Conservation (phyloP, 2,888 invertebrate species). For the Eremobia ochroleuca region DNA sequence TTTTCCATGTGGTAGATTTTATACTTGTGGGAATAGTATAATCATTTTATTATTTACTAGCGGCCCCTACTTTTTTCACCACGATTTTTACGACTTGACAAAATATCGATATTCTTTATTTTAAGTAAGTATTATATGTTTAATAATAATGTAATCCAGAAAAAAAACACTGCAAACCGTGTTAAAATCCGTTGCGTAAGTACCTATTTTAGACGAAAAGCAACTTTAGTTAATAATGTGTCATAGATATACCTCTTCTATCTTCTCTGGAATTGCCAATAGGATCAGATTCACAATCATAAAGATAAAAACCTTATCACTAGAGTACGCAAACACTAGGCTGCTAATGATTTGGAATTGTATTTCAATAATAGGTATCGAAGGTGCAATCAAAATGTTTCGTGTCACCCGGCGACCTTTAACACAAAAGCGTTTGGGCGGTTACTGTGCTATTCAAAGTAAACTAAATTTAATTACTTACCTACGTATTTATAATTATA, state of each 20-base stretch:
- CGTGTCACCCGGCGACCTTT: conserved; percentile 1
- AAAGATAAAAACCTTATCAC: conserved; percentile 24
- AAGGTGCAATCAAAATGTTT: conserved; percentile 5
- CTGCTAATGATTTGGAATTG: background rate
- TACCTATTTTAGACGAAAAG: too few relatives aligned
- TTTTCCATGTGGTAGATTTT: conserved; percentile 3
- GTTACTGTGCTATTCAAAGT: conserved; percentile 3
- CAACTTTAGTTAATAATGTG: background rate
- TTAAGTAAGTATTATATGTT: background rate
- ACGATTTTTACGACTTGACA: background rate
- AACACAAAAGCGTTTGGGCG: background rate
- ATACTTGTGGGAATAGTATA: background rate
- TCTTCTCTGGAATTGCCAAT: background rate
- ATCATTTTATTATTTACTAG: background rate
- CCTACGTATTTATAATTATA: background rate
- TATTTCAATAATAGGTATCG: background rate
- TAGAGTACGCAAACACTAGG: background rate
- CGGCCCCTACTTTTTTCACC: background rate
- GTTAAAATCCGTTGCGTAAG: background rate
- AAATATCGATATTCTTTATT: background rate
- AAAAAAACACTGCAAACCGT: background rate
- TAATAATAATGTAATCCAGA: too few relatives aligned
- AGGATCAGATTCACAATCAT: background rate
- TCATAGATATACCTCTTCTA: background rate
- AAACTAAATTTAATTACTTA: background rate